Conservation (phyloP, 1,140 invertebrate species). For the Diprion similis region DNA sequence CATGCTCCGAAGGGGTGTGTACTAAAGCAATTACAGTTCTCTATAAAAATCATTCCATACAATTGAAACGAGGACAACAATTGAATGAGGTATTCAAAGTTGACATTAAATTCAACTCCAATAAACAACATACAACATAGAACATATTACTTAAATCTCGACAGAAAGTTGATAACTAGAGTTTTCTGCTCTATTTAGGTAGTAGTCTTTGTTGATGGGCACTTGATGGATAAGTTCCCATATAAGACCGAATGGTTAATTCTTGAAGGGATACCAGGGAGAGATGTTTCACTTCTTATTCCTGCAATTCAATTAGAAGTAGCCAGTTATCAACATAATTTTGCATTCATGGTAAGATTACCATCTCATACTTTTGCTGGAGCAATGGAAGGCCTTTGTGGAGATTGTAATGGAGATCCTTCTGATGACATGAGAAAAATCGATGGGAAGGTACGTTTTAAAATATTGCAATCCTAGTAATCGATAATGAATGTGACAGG, state of each 20-base stretch:
- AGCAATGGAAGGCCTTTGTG: conserved; percentile 80
- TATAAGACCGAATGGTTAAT: conserved; percentile 53
- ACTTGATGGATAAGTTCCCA: conserved; percentile 44
- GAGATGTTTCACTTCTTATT: conserved; percentile 57
- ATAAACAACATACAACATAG: conserved; percentile 4
- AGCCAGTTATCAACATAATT: conserved; percentile 48
- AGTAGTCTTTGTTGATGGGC: conserved; percentile 48
- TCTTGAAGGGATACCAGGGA: conserved; percentile 45
- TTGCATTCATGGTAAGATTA: conserved; percentile 68
- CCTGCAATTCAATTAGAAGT: conserved; percentile 55
- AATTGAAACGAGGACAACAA: conserved; percentile 56
- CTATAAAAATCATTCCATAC: conserved; percentile 69
- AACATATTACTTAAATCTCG: conserved; percentile 20
- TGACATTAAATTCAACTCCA: not conserved
- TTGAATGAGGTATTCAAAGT: not conserved
- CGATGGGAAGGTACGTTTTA: conserved; percentile 53
- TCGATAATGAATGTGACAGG: no score
- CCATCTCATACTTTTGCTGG: conserved; percentile 77
- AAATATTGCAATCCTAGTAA: not conserved
- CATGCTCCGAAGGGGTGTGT: conserved; percentile 66
- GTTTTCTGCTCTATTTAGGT: conserved; percentile 25
- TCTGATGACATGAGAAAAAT: conserved; percentile 69
- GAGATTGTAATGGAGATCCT: conserved; percentile 74
- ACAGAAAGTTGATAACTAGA: conserved; percentile 28
- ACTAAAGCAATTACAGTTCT: conserved; percentile 70